Percentiles rank a stretch among this genome's conserved stretches.
phyloP scores from a whole-genome alignment of 2,888 invertebrate species.

The Cosmorhoe ocellata region DNA sequence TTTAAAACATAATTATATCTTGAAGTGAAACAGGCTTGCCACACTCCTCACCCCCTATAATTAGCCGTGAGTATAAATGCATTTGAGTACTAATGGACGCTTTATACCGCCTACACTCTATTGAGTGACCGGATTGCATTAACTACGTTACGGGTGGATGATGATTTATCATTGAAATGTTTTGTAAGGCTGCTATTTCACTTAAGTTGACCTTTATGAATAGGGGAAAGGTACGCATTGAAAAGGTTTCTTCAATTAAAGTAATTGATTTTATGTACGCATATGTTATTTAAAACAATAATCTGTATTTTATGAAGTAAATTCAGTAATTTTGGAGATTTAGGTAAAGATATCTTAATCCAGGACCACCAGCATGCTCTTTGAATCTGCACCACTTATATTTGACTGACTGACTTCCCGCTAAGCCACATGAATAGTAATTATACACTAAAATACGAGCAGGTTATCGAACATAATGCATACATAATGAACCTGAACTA shows the following conservation, averaged over 20 bases:
- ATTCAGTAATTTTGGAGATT: too few species aligned
- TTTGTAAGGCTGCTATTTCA: constrained; percentile 17
- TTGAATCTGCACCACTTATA: too few species aligned
- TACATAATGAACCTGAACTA: constrained; percentile 8
- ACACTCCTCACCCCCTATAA: constrained; percentile 46
- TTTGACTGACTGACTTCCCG: too few species aligned
- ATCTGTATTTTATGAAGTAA: too few species aligned
- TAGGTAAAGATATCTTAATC: too few species aligned
- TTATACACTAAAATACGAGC: too few species aligned
- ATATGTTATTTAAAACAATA: too few species aligned
- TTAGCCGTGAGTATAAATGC: constrained; percentile 63
- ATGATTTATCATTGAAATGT: constrained; percentile 32
- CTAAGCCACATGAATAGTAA: too few species aligned
- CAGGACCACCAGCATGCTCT: too few species aligned
- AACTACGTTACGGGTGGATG: constrained; percentile 28
- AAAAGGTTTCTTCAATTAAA: background rate
- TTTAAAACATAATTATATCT: constrained; percentile 8
- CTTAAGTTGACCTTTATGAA: constrained; percentile 12
- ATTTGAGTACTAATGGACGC: constrained; percentile 61
- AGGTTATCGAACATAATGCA: background rate
- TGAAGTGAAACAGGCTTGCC: constrained; percentile 4
- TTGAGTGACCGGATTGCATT: constrained; percentile 36
- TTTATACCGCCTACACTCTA: constrained; percentile 42
- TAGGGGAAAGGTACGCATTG: background rate
- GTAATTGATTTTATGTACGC: too few species aligned